Conservation (phyloP, 2,113 vertebrate species). For the Mesocricetus auratus region DNA sequence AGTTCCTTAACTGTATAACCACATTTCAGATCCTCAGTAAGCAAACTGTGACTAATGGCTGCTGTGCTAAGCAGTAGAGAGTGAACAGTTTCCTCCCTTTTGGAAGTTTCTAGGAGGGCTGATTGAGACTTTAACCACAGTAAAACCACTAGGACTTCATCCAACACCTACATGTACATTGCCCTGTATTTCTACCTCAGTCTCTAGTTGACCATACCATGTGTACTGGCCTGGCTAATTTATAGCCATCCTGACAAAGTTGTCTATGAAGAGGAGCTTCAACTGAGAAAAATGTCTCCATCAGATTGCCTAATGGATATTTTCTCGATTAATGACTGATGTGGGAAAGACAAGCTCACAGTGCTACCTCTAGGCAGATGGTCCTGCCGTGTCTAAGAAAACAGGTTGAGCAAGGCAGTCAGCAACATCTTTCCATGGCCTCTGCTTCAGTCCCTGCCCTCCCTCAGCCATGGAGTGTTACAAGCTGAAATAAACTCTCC, state of each 20-base stretch:
- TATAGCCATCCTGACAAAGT: neutral
- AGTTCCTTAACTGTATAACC: slow-evolving; percentile 2
- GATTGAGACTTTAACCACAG: neutral
- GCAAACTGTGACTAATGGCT: neutral
- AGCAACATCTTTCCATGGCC: neutral
- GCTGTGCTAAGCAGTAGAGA: neutral
- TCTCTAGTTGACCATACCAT: neutral
- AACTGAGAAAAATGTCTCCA: neutral
- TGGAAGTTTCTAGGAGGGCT: neutral
- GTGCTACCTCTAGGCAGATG: neutral
- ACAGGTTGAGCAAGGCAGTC: neutral
- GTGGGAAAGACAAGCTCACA: neutral
- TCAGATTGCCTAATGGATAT: neutral
- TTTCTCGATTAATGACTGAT: neutral
- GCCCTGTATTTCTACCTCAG: neutral
- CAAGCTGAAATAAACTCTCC: neutral
- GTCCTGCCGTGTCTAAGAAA: neutral
- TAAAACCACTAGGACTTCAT: neutral
- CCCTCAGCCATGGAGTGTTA: neutral
- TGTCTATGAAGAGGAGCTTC: neutral
- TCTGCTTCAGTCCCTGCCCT: neutral
- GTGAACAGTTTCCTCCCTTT: neutral
- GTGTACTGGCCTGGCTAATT: neutral
- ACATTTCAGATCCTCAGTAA: slow-evolving; percentile 4
- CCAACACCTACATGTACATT: neutral